Base-by-base conservation (phyloP, 2,113 vertebrate genomes). In the Hydrolagus affinis region DNA sequence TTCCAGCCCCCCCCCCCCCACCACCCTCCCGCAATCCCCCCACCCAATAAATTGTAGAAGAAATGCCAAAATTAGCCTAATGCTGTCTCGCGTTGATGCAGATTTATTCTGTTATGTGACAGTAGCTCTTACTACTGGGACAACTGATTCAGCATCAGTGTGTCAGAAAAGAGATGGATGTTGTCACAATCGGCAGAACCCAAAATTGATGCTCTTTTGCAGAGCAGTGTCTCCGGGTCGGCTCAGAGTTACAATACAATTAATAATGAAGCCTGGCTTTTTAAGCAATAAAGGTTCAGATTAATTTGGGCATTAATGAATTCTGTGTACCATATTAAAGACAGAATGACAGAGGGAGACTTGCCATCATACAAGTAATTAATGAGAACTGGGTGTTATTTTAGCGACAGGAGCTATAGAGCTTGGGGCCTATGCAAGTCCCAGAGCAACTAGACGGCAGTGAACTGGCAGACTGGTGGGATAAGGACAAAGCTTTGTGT, bases 261-360 rank as follows among this genome's bases (percentile, higher is more conserved):
- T 83, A 83, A 83, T 83, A 83, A 19, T 25, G 10, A 62, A 83
- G 62, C 62, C 60, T 19, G 78, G 62, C 62, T 30, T 32, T 68
- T 64, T 28, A 68, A 83, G 78, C 62, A 83, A 30, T 66, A 83
- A 17, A 68, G 32, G 62, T 83, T 66, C 62, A 83, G 62, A 83
- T 83, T 64, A 83, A 68, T 83, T 83, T 83, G 11, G 60, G 78
- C 62, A 68, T 19, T 83, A 83, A 83, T 68, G 28, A 83, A 83
- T 83, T 25, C 64, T 17, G 25, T 68, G 62, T 23, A 66, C 62
- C 15, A 83, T 17, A 83, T 68, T 21, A 83, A 68, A 83, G 62
- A 83, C 62, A 83, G 14, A 32, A 44, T 44, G 44, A 44, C 44
- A 32, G 78, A 56, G 62, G 78, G 62, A 83, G 32, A 60, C 62